These are phyloP conservation scores for Blastomussa wellsi DNA, from an alignment of 92 coral and sea anemone genomes.

Conservation along the genomic window DNA sequence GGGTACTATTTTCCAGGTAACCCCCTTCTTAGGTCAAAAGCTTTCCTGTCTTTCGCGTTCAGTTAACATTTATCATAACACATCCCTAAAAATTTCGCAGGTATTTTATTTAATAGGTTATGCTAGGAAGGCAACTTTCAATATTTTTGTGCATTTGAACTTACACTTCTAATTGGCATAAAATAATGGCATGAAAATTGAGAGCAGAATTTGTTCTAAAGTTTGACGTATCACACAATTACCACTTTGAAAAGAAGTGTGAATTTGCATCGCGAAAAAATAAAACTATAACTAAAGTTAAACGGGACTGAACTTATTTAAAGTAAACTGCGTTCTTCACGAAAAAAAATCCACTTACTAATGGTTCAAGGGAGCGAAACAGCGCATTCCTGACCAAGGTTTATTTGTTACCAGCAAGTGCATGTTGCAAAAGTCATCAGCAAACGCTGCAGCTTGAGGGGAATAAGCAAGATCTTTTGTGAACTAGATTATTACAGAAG, in stretches of 20 bases:
- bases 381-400: neutral
- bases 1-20: neutral
- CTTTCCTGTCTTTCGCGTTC: conserved; percentile 48
- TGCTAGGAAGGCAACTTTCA: neutral
- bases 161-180: too few relatives aligned
- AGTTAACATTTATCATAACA: conserved; percentile 79
- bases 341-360: neutral
- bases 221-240: neutral
- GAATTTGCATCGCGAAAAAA: neutral
- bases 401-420: neutral
- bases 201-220: neutral
- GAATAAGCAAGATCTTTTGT: conserved; percentile 5
- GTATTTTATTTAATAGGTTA: neutral
- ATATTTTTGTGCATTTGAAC: neutral
- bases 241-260: neutral
- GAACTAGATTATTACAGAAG: conserved; percentile 1
- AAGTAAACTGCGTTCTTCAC: neutral
- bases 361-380: neutral
- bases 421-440: neutral
- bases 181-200: neutral
- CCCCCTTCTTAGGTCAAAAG: neutral
- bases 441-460: conserved; percentile 1
- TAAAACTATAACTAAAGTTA: neutral
- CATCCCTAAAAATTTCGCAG: neutral
- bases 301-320: neutral